Percentiles rank a stretch among this genome's conserved stretches.
Conservation (phyloP, 1,140 invertebrate genomes). For the Neodiprion pinetum region DNA sequence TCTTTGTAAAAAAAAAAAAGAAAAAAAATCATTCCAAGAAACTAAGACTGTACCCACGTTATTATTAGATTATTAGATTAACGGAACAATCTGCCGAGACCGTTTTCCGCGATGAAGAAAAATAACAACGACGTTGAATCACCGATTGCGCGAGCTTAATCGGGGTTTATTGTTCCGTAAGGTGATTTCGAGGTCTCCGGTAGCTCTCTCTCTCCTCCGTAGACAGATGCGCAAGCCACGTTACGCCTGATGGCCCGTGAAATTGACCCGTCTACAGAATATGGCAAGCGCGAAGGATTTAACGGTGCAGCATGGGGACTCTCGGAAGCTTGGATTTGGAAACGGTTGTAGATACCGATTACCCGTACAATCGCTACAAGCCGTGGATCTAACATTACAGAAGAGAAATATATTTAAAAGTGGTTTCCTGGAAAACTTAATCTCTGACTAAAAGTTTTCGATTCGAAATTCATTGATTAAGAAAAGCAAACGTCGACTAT, state of each 20-base stretch:
- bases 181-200: conserved; percentile 34
- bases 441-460: too few relatives aligned
- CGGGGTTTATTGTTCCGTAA: conserved; percentile 36
- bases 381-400: too few relatives aligned
- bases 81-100: not conserved
- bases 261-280: conserved; percentile 38
- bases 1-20: not conserved
- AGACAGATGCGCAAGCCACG: conserved; percentile 20
- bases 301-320: not conserved
- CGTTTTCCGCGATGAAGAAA: not conserved
- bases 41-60: not conserved
- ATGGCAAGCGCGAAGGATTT: not conserved
- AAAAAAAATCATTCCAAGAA: not conserved
- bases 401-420: too few relatives aligned
- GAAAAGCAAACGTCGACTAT: too few relatives aligned
- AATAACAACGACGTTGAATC: conserved; percentile 14
- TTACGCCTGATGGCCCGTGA: conserved; percentile 40
- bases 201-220: not conserved
- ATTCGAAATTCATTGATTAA: too few relatives aligned
- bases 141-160: conserved; percentile 37
- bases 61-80: too few relatives aligned
- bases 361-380: too few relatives aligned
- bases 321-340: not conserved
- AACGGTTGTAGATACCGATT: too few relatives aligned
- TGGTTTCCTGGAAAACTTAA: too few relatives aligned